A percentile compares a stretch with the other conserved stretches of the same genome.
Evolutionary conservation across 2,797 vertebrate genomes (phyloP).

Genomic region (Cetoscarus ocellatus): DNA sequence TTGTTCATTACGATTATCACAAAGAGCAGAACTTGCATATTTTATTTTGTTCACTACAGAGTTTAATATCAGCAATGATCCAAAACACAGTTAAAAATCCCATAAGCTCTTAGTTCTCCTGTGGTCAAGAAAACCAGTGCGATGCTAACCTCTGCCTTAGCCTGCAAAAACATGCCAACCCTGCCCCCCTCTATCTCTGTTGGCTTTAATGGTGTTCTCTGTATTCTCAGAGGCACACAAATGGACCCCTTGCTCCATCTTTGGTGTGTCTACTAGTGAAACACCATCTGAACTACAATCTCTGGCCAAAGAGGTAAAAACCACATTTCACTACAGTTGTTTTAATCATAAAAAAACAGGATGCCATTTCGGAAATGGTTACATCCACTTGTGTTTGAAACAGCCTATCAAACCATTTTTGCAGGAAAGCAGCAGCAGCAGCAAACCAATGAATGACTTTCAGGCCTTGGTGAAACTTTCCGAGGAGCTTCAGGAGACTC

Average conservation of each 20-base stretch:
- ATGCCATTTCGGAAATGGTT: not conserved
- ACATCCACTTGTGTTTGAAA: not conserved
- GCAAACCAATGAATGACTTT: conserved; percentile 16
- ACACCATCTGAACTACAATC: conserved; percentile 25
- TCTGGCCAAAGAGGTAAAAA: conserved; percentile 50
- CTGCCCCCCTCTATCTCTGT: not conserved
- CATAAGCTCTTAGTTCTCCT: no score
- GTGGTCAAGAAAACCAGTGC: no score
- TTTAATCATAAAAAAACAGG: not conserved
- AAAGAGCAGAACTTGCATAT: no score
- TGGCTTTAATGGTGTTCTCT: not conserved
- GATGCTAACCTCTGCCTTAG: no score
- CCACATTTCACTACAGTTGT: not conserved
- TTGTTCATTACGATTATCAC: no score
- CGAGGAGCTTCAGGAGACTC: conserved; percentile 53
- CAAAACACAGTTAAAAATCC: no score
- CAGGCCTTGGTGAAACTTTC: conserved; percentile 46
- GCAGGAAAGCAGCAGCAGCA: conserved; percentile 33
- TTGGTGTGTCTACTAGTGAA: conserved; percentile 26
- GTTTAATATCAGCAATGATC: no score
- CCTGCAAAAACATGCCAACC: no score
- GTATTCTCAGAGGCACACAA: conserved; percentile 51
- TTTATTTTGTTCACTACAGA: no score
- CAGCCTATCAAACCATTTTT: not conserved
- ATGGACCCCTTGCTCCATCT: conserved; percentile 12